Percentiles rank a stretch among this genome's conserved stretches.
Evolutionary conservation across 2,888 invertebrate species (phyloP).

Genomic region (Pseudanteris insignis): DNA sequence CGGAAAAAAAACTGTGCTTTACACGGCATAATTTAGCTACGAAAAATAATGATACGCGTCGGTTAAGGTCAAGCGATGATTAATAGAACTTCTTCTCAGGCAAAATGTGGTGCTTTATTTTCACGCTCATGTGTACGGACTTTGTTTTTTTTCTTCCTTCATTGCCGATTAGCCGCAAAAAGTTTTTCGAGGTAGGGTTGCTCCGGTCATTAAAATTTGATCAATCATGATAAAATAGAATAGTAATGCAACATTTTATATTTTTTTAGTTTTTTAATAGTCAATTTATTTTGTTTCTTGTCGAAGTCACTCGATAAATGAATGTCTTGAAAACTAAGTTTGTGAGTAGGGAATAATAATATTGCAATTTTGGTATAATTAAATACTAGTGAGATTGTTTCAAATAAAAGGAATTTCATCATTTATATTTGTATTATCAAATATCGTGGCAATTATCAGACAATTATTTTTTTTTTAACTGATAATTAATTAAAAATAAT

Average conservation of each 20-base stretch:
- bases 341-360: too few relatives aligned
- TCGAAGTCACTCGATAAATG: too few relatives aligned
- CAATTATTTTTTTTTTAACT: too few relatives aligned
- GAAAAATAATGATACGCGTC: slow-evolving; percentile 21
- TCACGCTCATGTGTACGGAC: not conserved
- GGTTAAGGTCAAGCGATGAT: slow-evolving; percentile 31
- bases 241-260: not conserved
- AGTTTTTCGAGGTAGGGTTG: slow-evolving; percentile 4
- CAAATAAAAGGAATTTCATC: too few relatives aligned
- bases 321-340: too few relatives aligned
- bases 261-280: not conserved
- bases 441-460: too few relatives aligned
- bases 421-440: too few relatives aligned
- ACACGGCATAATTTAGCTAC: slow-evolving; percentile 10
- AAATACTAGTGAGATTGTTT: too few relatives aligned
- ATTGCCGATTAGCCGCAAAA: slow-evolving; percentile 22
- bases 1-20: not conserved
- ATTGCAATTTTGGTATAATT: too few relatives aligned
- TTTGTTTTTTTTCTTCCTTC: slow-evolving; percentile 9
- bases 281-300: not conserved
- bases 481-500: too few relatives aligned
- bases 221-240: slow-evolving; percentile 13
- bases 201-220: slow-evolving; percentile 22
- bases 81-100: slow-evolving; percentile 11
- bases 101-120: slow-evolving; percentile 3